phyloP scores from a whole-genome alignment of 1,140 invertebrate genomes.

The Philopotamus ludificatus region DNA sequence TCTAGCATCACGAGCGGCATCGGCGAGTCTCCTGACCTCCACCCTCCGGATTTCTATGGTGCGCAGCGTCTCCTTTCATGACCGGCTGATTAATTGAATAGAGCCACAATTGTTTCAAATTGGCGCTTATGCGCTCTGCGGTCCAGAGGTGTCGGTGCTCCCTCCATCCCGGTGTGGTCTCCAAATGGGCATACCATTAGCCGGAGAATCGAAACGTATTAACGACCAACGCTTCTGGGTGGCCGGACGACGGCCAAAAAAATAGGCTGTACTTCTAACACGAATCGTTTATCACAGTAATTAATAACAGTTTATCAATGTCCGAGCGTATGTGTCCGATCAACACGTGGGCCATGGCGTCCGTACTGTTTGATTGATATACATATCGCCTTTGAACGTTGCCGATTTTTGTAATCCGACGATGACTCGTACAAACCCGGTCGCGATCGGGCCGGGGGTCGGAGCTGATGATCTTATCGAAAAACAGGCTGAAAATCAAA shows the following conservation, averaged over 20 bases:
- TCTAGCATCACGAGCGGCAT: no score
- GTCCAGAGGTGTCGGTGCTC: no score
- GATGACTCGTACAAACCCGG: slow-evolving; percentile 12
- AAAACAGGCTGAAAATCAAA: no score
- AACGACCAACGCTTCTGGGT: background rate
- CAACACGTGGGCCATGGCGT: slow-evolving; percentile 19
- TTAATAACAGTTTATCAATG: slow-evolving; percentile 33
- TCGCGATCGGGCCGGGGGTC: background rate
- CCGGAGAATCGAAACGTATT: background rate
- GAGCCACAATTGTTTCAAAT: background rate
- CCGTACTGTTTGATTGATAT: slow-evolving; percentile 16
- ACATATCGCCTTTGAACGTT: slow-evolving; percentile 24
- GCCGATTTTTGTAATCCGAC: slow-evolving; percentile 16
- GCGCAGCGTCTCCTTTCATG: no score
- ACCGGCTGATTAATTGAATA: no score
- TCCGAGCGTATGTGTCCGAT: slow-evolving; percentile 24
- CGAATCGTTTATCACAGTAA: slow-evolving; percentile 27
- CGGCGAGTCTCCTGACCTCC: no score
- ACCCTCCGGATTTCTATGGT: no score
- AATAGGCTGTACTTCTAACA: slow-evolving; percentile 12
- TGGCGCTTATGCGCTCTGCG: background rate
- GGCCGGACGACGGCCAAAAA: background rate
- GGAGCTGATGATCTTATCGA: background rate
- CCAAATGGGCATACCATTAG: background rate
- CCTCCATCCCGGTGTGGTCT: no score